phyloP scores from a whole-genome alignment of 2,113 vertebrate species.

The Porphyrio hochstetteri region DNA sequence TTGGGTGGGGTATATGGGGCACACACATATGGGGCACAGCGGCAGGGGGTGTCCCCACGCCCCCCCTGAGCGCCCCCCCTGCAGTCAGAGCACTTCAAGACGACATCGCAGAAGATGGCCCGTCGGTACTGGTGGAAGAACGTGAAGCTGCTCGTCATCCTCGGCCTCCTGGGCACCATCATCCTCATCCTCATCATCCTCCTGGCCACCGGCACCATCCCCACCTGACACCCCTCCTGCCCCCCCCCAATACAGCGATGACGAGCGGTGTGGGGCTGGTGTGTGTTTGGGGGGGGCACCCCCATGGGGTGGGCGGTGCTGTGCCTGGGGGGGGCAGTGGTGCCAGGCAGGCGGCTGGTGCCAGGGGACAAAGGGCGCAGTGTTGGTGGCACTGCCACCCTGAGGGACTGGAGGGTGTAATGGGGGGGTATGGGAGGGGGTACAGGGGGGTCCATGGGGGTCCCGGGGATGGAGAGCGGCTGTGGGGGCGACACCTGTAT shows the following conservation, averaged over 20 bases:
- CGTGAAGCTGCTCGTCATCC: constrained; percentile 85
- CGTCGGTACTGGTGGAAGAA: constrained; percentile 96
- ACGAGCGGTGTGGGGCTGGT: neutral
- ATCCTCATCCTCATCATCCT: constrained; percentile 87
- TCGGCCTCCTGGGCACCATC: constrained; percentile 82
- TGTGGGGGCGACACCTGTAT: too few relatives aligned
- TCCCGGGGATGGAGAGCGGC: too few relatives aligned
- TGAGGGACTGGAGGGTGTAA: too few relatives aligned
- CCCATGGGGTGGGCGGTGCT: too few relatives aligned
- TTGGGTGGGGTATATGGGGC: too few relatives aligned
- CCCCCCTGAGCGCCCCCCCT: neutral
- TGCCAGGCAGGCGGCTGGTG: neutral
- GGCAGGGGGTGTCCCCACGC: neutral
- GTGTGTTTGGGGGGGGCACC: neutral
- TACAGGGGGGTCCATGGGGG: too few relatives aligned
- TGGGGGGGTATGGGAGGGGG: too few relatives aligned
- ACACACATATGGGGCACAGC: too few relatives aligned
- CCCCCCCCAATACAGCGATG: neutral
- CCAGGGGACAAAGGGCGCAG: neutral
- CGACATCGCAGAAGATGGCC: constrained; percentile 90
- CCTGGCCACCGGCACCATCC: constrained; percentile 85
- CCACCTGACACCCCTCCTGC: constrained; percentile 29
- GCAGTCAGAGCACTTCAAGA: constrained; percentile 93
- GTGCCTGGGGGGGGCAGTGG: neutral
- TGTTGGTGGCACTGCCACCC: neutral